Percentiles rank a stretch among this genome's conserved stretches.
Conservation (phyloP, 2,888 invertebrate species). For the Parasteatoda lunata region DNA sequence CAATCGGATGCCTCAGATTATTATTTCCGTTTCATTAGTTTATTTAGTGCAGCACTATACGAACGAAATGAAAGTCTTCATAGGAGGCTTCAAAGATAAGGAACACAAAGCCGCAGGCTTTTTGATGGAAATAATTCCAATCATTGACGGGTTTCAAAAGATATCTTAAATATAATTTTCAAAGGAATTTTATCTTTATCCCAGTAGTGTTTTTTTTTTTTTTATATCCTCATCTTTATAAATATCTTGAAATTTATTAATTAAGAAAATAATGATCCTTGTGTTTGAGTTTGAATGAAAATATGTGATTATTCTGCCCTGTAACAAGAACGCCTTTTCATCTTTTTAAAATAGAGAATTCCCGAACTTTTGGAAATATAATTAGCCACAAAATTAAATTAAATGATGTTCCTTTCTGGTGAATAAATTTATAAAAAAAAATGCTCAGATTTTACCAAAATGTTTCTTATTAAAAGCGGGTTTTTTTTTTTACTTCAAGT, state of each 20-base stretch:
- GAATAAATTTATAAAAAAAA: too few species aligned
- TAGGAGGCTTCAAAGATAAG: slow-evolving; percentile 48
- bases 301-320: slow-evolving; percentile 12
- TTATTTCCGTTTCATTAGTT: slow-evolving; percentile 65
- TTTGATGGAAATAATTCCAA: slow-evolving; percentile 40
- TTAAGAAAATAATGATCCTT: slow-evolving; percentile 57
- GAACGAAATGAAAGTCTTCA: slow-evolving; percentile 58
- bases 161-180: slow-evolving; percentile 32
- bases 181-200: slow-evolving; percentile 44
- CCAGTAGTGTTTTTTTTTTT: slow-evolving; percentile 13
- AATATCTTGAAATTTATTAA: slow-evolving; percentile 36
- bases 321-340: slow-evolving; percentile 37
- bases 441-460: too few species aligned
- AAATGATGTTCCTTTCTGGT: too few species aligned
- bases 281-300: background rate
- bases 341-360: background rate
- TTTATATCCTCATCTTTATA: slow-evolving; percentile 4
- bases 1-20: slow-evolving; percentile 57
- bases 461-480: too few species aligned
- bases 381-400: too few species aligned
- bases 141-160: slow-evolving; percentile 57
- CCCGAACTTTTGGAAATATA: too few species aligned
- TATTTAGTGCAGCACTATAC: slow-evolving; percentile 35
- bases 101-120: slow-evolving; percentile 45
- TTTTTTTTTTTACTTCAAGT: too few species aligned